Percentiles rank a stretch among this genome's conserved stretches.
phyloP scores from a whole-genome alignment of 2,797 vertebrate species.

The Acanthiza pusilla region DNA sequence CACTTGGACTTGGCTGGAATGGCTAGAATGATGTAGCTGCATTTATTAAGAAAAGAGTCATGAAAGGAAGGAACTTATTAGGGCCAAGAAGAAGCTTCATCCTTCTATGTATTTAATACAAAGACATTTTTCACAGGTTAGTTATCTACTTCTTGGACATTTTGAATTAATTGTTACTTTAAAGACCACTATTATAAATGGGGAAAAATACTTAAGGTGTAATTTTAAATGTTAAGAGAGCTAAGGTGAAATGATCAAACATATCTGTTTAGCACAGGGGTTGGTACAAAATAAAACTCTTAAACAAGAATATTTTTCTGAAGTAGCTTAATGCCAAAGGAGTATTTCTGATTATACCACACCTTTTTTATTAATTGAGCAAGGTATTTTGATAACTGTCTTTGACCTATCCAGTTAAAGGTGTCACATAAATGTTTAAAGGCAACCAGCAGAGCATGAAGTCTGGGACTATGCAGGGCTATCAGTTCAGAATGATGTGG shows the following conservation, averaged over 20 bases:
- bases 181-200: neutral
- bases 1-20: neutral
- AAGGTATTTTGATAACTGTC: neutral
- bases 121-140: neutral
- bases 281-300: neutral
- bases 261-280: neutral
- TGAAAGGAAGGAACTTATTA: neutral
- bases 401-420: neutral
- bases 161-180: neutral
- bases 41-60: neutral
- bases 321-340: neutral
- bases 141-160: neutral
- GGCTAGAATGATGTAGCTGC: neutral
- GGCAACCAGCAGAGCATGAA: neutral
- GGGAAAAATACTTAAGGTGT: neutral
- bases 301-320: neutral
- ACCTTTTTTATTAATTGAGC: neutral
- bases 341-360: neutral
- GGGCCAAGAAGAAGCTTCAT: neutral
- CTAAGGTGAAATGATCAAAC: neutral
- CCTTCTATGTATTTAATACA: neutral
- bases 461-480: neutral
- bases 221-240: neutral
- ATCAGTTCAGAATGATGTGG: neutral
- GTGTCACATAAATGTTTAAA: neutral